Conservation (phyloP, 2,888 invertebrate species). For the Mimumesa dahlbomi region DNA sequence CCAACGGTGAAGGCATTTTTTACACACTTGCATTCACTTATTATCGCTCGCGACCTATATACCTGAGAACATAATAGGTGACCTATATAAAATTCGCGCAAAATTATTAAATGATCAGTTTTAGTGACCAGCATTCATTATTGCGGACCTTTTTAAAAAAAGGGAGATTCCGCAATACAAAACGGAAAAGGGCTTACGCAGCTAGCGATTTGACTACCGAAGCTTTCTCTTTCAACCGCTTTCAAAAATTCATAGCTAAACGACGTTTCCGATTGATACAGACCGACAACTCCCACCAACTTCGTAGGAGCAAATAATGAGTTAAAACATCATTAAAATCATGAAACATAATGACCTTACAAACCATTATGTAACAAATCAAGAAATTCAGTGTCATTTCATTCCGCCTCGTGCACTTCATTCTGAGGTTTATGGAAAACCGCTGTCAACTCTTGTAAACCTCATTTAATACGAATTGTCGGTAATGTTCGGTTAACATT, state of each 20-base stretch:
- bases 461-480: background rate
- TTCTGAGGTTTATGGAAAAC: background rate
- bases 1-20: background rate
- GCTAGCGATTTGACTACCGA: conserved; percentile 1
- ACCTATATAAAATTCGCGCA: background rate
- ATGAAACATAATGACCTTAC: too few relatives aligned
- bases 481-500: background rate
- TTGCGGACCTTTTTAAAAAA: conserved; percentile 7
- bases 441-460: background rate
- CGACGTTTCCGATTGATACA: background rate
- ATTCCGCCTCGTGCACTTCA: background rate
- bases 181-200: background rate
- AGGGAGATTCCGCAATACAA: too few relatives aligned
- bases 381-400: background rate
- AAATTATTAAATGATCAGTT: background rate
- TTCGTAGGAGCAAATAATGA: conserved; percentile 17
- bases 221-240: conserved; percentile 1
- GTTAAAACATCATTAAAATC: background rate
- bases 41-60: background rate
- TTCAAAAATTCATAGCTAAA: background rate
- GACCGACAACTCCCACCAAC: conserved; percentile 10
- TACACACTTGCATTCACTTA: background rate
- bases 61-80: background rate
- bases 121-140: conserved; percentile 14
- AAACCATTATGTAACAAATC: too few relatives aligned